Base-by-base conservation (phyloP, 2,797 vertebrate species). In the Erethizon dorsatum region DNA sequence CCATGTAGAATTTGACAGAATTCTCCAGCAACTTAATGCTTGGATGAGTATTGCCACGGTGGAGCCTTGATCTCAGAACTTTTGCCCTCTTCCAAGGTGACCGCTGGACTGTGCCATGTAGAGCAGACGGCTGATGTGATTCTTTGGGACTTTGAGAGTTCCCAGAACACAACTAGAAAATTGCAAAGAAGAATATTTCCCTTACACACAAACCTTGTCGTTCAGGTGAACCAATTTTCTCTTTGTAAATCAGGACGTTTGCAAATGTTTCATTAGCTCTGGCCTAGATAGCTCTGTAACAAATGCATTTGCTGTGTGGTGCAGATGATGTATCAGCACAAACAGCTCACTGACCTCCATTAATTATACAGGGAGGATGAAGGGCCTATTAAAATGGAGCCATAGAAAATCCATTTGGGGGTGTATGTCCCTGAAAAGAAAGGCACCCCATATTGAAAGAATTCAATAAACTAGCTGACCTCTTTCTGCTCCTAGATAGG, bases 261-360 rank as follows among this genome's bases (percentile, higher is more conserved):
- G 84, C 6, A 61, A 92, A 69, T 45, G 77, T 95, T 96, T 94
- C 77, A 2, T 75, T 91, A 94, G 91, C 75, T 94, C 45, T 92
- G 96, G 88, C 83, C 96, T 97, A 92, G 97, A 65, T 94, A 97
- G 65, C 86, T 91, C 61, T 83, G 83, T 95, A 84, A 96, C 87
- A 83, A 94, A 97, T 5, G 73, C 79, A 92, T 89, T 93, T 96
- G 77, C 78, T 22, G 78, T 57, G 89, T 1, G 0, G 79, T 83
- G 45, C 93, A 4, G 15, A 92, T 3, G 92, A 41, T 96, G 65
- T 79, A 90, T 92, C 98, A 96, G 95, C 91, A 78, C 50, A 80
- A 95, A 96, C 17, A 50, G 79, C 88, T 93, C 94, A 20, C 95
- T 95, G 65, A 6, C 41, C 83, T 93, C 93, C 69, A 91, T 97